Evolutionary conservation across 1,140 invertebrate species (phyloP), one percentile per base, ranked within the genome.

Genomic region (Muscidifurax raptorellus): DNA sequence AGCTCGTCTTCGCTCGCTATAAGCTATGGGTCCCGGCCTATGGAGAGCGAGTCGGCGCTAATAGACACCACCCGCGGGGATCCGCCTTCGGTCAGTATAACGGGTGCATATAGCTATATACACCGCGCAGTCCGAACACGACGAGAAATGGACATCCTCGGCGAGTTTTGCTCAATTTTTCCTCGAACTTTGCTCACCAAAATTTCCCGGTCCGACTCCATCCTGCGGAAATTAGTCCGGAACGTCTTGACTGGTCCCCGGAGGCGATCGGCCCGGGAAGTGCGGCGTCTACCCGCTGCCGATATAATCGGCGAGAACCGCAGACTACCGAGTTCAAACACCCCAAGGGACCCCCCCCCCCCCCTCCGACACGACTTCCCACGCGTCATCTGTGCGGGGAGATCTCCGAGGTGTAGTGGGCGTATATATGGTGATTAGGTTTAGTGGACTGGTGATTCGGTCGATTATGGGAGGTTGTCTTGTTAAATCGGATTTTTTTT

Each of bases 241-340:
- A 82, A 86, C 84, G 81, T 86, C 86, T 86, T 78, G 85, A 87
- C 79, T 81, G 83, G 66, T 82, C 87, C 79, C 86, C 6, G 6
- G 52, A 32, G 76, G 76, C 40, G 47, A 78, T 78, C 52, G 72
- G 9, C 28, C 10, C 4, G 40, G 44, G 32, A 76, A 47, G 74
- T 47, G n/a, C 30, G 44, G 18, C 22, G 40, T 18, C 28, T 71
- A 27, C 10, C 15, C 28, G 71, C 71, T 6, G 36, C 52, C 76
- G 76, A 59, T 64, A 64, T 64, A 32, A 78, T 78, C 47, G 76
- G 52, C 18, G 74, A 27, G 36, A 47, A 76, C n/a, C 74, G 22
- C 74, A 76, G 22, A 25, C 71, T 72, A n/a, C 52, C 40, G 72
- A 75, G 75, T 30, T 77, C 44, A 77, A 77, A 77, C 75, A 77